A percentile compares a stretch with the other conserved stretches of the same genome.
Conservation (phyloP, 2,888 invertebrate genomes). For the Drosophila colorata region DNA sequence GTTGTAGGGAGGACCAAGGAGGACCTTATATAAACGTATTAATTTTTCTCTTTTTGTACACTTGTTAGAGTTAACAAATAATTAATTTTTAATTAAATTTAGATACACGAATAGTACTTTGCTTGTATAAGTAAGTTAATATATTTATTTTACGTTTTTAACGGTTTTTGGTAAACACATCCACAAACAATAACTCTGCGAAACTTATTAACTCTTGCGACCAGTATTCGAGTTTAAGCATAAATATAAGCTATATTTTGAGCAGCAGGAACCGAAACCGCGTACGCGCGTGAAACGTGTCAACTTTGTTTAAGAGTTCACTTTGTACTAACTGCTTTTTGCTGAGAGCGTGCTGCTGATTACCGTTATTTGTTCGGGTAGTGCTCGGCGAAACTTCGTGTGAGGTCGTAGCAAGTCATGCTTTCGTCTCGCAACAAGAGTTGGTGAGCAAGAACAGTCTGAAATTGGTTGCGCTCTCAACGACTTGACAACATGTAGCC, state of each 20-base stretch:
- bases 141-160: slow-evolving; percentile 4
- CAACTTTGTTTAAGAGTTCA: slow-evolving; percentile 84
- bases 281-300: slow-evolving; percentile 83
- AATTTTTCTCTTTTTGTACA: slow-evolving; percentile 10
- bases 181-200: neutral
- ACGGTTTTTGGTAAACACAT: neutral
- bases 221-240: slow-evolving; percentile 10
- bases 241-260: slow-evolving; percentile 12
- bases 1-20: neutral
- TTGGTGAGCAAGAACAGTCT: slow-evolving; percentile 18
- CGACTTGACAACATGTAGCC: slow-evolving; percentile 3
- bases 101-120: neutral
- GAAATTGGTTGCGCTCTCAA: slow-evolving; percentile 32
- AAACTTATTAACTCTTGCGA: neutral
- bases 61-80: slow-evolving; percentile 1
- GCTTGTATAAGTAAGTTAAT: slow-evolving; percentile 1
- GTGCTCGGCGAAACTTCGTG: slow-evolving; percentile 39
- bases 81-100: neutral
- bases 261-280: slow-evolving; percentile 39
- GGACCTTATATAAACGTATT: neutral
- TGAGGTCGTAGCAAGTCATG: slow-evolving; percentile 31
- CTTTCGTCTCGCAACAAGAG: slow-evolving; percentile 8
- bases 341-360: slow-evolving; percentile 62
- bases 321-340: slow-evolving; percentile 84
- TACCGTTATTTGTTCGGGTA: slow-evolving; percentile 32